A percentile compares a stretch with the other conserved stretches of the same genome.
Conservation (phyloP, 2,797 vertebrate genomes). For the Lepidocolaptes lacrymiger region DNA sequence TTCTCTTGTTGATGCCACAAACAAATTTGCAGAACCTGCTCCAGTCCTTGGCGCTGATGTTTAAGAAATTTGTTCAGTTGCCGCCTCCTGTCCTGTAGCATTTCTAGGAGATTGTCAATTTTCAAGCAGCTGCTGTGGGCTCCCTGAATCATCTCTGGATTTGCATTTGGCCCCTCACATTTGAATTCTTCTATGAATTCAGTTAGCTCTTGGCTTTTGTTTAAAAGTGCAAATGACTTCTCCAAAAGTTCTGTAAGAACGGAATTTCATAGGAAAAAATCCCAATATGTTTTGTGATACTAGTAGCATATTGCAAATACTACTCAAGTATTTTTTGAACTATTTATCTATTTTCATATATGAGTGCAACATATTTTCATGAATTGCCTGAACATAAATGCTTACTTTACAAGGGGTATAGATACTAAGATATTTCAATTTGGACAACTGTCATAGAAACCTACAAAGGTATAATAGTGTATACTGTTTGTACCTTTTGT, state of each 20-base stretch:
- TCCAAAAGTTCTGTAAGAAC: slow-evolving; percentile 82
- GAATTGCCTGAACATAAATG: neutral
- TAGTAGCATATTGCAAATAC: neutral
- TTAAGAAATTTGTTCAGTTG: slow-evolving; percentile 80
- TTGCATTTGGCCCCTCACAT: slow-evolving; percentile 78
- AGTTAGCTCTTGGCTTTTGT: slow-evolving; percentile 84
- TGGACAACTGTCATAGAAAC: neutral
- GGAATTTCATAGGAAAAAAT: neutral
- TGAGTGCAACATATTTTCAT: accelerated
- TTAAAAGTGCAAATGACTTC: slow-evolving; percentile 86
- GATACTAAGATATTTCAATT: neutral
- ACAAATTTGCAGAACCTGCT: slow-evolving; percentile 72
- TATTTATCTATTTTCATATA: neutral
- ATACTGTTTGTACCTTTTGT: slow-evolving; percentile 80
- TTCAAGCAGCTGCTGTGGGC: slow-evolving; percentile 81
- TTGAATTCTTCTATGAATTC: slow-evolving; percentile 86
- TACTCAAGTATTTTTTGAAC: neutral
- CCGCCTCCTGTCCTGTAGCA: slow-evolving; percentile 87
- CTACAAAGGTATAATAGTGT: accelerated
- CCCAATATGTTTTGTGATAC: neutral
- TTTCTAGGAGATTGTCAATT: slow-evolving; percentile 88
- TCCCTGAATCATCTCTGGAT: slow-evolving; percentile 71
- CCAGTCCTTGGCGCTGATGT: slow-evolving; percentile 72
- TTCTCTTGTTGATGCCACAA: slow-evolving; percentile 81
- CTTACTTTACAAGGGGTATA: neutral